Evolutionary conservation across 2,888 invertebrate genomes (phyloP).

Genomic region (Lasioglossum malachurum): DNA sequence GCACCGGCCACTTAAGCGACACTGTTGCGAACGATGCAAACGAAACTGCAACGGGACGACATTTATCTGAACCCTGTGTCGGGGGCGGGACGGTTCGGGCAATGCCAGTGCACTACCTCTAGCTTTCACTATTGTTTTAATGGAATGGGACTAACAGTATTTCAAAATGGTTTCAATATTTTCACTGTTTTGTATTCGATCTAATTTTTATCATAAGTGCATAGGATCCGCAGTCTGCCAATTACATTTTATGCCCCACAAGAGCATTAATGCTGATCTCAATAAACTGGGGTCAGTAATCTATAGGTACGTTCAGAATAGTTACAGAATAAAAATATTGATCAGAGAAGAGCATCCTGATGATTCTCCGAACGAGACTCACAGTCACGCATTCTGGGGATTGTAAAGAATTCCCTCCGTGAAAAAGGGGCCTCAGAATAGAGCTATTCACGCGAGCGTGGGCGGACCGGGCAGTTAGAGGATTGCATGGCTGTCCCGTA

Average conservation of each 20-base stretch:
- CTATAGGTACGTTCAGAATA: too few species aligned
- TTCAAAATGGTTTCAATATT: too few species aligned
- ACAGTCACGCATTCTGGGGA: background rate
- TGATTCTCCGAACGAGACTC: background rate
- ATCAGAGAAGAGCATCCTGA: background rate
- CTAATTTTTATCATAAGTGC: too few species aligned
- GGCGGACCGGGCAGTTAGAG: background rate
- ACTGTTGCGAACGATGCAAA: background rate
- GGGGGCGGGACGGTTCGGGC: background rate
- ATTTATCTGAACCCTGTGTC: background rate
- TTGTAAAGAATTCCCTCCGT: background rate
- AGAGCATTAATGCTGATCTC: too few species aligned
- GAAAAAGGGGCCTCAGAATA: background rate
- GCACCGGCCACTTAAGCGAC: background rate
- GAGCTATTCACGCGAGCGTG: background rate
- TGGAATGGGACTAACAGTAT: too few species aligned
- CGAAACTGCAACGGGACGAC: background rate
- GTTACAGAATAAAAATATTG: too few species aligned
- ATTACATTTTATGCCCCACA: too few species aligned
- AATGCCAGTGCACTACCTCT: background rate
- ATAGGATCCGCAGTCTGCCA: too few species aligned
- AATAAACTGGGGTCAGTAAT: too few species aligned
- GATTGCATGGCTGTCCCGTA: conserved; percentile 11
- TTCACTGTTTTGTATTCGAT: too few species aligned
- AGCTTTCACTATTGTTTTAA: background rate